Evolutionary conservation across 2,797 vertebrate species (phyloP).

Genomic region (Lagodon rhomboides): DNA sequence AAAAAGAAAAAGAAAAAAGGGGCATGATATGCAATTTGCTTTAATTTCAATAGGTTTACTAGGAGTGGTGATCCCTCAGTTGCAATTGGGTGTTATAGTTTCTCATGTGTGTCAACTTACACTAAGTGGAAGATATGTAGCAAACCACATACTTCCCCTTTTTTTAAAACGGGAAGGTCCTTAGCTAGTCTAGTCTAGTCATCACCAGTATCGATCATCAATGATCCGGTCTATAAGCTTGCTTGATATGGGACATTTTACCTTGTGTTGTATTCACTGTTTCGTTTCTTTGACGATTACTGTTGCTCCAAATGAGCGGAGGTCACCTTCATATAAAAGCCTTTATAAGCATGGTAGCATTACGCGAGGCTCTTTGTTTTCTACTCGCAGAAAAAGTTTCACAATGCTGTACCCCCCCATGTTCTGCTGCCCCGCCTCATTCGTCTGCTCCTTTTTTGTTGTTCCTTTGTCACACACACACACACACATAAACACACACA

Average conservation of each 20-base stretch:
- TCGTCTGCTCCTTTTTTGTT: conserved; percentile 19
- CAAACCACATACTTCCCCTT: conserved; percentile 54
- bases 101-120: conserved; percentile 55
- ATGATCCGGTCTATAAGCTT: conserved; percentile 47
- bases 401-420: conserved; percentile 46
- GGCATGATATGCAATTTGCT: conserved; percentile 50
- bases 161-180: conserved; percentile 40
- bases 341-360: conserved; percentile 51
- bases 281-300: conserved; percentile 44
- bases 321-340: conserved; percentile 58
- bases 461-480: conserved; percentile 16
- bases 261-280: conserved; percentile 61
- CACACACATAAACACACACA: conserved; percentile 1
- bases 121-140: conserved; percentile 66
- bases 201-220: conserved; percentile 50
- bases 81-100: conserved; percentile 48
- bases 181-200: conserved; percentile 53
- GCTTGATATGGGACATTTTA: conserved; percentile 55
- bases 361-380: conserved; percentile 51
- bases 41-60: conserved; percentile 50
- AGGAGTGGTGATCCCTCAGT: conserved; percentile 38
- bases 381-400: conserved; percentile 30
- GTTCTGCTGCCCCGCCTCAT: conserved; percentile 36
- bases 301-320: conserved; percentile 52
- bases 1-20: conserved; percentile 25